Base-by-base conservation (phyloP, 2,888 invertebrate genomes). In the Periphyllus acericola region DNA sequence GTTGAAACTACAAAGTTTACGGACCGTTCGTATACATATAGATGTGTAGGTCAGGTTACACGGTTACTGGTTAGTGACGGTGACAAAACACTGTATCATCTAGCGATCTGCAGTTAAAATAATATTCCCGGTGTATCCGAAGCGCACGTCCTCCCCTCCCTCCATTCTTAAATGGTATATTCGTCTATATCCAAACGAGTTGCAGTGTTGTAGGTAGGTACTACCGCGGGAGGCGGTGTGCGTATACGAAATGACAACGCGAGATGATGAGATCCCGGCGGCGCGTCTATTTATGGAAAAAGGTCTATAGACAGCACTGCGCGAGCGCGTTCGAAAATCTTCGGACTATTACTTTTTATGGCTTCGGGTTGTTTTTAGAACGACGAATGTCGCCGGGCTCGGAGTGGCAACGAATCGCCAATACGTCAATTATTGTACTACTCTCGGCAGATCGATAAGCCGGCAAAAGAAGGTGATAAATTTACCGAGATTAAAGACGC, bases 281-380 rank as follows among this genome's bases (percentile, higher is more conserved):
- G 34, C 19, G 75, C 32, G 68, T 85, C 76, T 85, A 85, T 85
- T 85, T 85, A 78, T 85, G 84, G 84, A 85, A 52, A 78, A 68
- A 85, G 84, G 76, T 78, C 83, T 84, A 60, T 55, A 74, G n/a
- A 55, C 76, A 40, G 17, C 55, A 34, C 40, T 46, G 72, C 83
- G 72, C 55, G 55, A 34, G 60, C 60, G 83, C 75, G 66, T 66
- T 66, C 74, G 83, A 60, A 72, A 83, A 78, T 55, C 74, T 83
- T 36, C 66, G 40, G 66, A 84, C 83, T 76, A n/a, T 84, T 76
- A 66, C 75, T 84, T 60, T 75, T 75, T 75, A 84, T 40, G 83
- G 66, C 75, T 66, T 66, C 36, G 36, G 60, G 83, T 75, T 84
- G 75, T 75, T 84, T 84, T 84, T 84, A 84, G 83, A 84, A 84